Evolutionary conservation across 1,140 invertebrate species (phyloP).

Genomic region (Neodiprion lecontei): DNA sequence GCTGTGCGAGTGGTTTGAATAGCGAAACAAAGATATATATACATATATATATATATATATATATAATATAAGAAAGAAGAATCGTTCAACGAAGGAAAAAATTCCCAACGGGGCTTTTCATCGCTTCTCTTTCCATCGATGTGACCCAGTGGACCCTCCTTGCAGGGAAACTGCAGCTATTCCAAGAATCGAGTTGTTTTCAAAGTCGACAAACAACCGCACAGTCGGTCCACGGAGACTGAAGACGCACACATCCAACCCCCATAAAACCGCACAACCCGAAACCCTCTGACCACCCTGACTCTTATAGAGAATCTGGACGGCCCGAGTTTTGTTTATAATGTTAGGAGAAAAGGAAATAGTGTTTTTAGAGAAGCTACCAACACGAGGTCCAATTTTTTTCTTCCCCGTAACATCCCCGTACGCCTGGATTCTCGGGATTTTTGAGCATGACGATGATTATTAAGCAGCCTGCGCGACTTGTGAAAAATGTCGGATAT

Average conservation of each 20-base stretch:
- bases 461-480: too few relatives aligned
- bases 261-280: not conserved
- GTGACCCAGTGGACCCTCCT: not conserved
- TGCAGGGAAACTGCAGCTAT: not conserved
- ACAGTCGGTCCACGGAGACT: not conserved
- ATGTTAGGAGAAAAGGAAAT: not conserved
- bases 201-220: not conserved
- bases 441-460: too few relatives aligned
- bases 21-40: not conserved
- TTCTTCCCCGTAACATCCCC: too few relatives aligned
- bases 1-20: too few relatives aligned
- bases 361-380: not conserved
- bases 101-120: not conserved
- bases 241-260: not conserved
- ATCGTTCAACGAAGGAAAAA: not conserved
- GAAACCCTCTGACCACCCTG: not conserved
- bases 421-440: too few relatives aligned
- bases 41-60: not conserved
- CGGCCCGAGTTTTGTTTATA: not conserved
- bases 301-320: not conserved
- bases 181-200: not conserved
- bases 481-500: too few relatives aligned
- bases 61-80: not conserved
- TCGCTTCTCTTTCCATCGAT: not conserved
- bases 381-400: too few relatives aligned